Conservation (phyloP, 2,113 vertebrate genomes). For the Prunella himalayana region DNA sequence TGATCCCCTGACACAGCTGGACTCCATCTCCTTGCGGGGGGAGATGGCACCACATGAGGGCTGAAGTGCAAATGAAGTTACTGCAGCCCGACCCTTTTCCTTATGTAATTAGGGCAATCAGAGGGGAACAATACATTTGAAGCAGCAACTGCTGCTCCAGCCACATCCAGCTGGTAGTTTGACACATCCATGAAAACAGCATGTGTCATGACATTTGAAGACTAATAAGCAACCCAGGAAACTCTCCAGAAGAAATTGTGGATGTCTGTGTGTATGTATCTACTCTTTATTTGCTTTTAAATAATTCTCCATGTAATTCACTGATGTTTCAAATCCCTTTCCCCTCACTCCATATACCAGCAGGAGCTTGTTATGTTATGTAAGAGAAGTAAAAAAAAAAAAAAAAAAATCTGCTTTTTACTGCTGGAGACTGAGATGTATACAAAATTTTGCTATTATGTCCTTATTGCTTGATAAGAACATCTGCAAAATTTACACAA, state of each 20-base stretch:
- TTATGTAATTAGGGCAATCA: not conserved
- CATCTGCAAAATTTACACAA: not conserved
- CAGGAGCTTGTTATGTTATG: not conserved
- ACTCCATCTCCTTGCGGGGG: not conserved
- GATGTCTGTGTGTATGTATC: not conserved
- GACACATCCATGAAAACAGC: not conserved
- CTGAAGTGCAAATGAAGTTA: not conserved
- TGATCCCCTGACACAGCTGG: not conserved
- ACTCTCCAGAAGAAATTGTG: not conserved
- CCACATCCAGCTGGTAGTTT: not conserved
- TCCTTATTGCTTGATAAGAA: not conserved
- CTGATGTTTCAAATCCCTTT: not conserved
- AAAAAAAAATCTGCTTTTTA: not conserved
- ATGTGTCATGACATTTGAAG: not conserved
- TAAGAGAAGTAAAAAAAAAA: not conserved
- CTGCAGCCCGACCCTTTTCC: not conserved
- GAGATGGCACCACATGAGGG: not conserved
- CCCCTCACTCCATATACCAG: not conserved
- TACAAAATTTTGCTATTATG: not conserved
- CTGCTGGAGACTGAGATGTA: not conserved
- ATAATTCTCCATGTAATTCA: not conserved
- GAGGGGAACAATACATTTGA: not conserved
- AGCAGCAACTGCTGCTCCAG: not conserved
- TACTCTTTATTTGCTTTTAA: not conserved
- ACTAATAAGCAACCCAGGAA: not conserved